phyloP scores from a whole-genome alignment of 2,888 invertebrate species.

The Agriopis marginaria region DNA sequence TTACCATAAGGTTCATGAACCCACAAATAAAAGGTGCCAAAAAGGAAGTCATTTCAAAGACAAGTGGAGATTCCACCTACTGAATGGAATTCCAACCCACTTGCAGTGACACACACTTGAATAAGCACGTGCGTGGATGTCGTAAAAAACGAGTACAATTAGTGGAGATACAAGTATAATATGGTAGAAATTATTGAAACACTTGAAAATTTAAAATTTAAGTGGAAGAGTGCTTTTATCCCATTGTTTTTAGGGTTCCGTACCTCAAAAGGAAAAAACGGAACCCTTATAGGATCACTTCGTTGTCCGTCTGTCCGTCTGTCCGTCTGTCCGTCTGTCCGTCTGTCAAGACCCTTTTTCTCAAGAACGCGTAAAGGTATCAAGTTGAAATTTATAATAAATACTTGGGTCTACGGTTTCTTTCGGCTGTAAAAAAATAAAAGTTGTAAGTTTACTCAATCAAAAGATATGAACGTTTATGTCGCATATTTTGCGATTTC shows the following conservation, averaged over 20 bases:
- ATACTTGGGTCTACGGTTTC: too few species aligned
- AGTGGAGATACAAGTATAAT: not conserved
- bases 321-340: too few species aligned
- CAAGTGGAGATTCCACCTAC: constrained; percentile 14
- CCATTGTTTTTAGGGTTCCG: not conserved
- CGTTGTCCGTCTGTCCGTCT: too few species aligned
- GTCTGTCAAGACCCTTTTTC: too few species aligned
- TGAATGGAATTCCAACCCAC: constrained; percentile 18
- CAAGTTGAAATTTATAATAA: too few species aligned
- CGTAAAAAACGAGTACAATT: not conserved
- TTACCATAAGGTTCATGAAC: not conserved
- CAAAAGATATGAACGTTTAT: too few species aligned
- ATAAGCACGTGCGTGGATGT: constrained; percentile 7
- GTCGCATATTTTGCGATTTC: too few species aligned
- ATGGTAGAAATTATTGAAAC: not conserved
- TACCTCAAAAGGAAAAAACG: too few species aligned
- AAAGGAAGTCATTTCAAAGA: constrained; percentile 4
- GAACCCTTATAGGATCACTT: too few species aligned
- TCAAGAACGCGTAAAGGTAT: too few species aligned
- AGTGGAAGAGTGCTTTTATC: not conserved
- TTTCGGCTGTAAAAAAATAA: too few species aligned
- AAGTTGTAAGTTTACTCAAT: too few species aligned
- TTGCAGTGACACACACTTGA: constrained; percentile 22
- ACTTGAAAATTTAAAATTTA: not conserved
- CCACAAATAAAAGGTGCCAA: not conserved